A percentile compares a stretch with the other conserved stretches of the same genome.
phyloP scores from a whole-genome alignment of 2,113 vertebrate genomes.

The Zosterops pallidus region DNA sequence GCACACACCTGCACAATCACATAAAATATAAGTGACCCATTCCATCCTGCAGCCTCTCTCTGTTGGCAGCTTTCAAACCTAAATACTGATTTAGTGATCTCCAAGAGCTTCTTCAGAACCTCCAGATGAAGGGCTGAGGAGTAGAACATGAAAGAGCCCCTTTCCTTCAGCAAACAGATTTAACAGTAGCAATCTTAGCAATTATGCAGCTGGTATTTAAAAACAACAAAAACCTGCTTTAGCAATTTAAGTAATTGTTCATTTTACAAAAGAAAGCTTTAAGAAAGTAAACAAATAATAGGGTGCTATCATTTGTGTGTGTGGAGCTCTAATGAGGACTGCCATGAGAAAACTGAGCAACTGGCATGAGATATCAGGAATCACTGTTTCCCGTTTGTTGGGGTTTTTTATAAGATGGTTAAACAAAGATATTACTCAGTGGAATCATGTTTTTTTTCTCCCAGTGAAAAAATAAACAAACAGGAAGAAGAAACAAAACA shows the following conservation, averaged over 20 bases:
- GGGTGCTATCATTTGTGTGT: neutral
- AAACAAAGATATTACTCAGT: neutral
- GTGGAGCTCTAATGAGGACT: neutral
- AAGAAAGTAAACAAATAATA: neutral
- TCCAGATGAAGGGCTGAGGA: neutral
- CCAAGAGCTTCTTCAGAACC: neutral
- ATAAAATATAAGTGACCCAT: neutral
- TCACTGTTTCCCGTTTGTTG: neutral
- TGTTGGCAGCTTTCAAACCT: neutral
- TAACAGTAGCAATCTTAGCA: neutral
- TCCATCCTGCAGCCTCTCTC: neutral
- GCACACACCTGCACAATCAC: neutral
- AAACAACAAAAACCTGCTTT: neutral
- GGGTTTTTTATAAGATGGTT: neutral
- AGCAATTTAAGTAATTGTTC: neutral
- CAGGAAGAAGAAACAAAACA: rapidly evolving
- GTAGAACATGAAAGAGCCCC: neutral
- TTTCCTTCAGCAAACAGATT: neutral
- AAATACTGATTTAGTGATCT: neutral
- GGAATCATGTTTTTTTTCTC: neutral
- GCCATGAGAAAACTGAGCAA: neutral
- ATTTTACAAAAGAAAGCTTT: neutral
- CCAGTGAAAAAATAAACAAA: neutral
- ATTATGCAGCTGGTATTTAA: neutral
- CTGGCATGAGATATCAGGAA: neutral